These are phyloP conservation scores for Neodiprion lecontei DNA, from an alignment of 1,140 invertebrate genomes.

Conservation along the genomic window DNA sequence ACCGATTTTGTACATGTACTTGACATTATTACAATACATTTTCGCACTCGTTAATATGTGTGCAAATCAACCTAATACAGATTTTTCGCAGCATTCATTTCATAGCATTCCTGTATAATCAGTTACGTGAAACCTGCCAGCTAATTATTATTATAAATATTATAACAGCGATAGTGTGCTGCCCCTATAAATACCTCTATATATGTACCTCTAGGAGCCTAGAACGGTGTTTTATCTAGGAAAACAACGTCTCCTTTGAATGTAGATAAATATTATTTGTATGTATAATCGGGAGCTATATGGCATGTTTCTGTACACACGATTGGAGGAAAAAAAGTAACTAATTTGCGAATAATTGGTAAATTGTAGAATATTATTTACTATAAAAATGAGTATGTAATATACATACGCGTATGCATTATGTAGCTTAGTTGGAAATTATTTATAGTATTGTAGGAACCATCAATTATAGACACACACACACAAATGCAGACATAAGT, in stretches of 20 bases:
- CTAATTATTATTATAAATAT: too few relatives aligned
- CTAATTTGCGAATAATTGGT: background rate
- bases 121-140: too few relatives aligned
- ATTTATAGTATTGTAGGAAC: background rate
- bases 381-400: background rate
- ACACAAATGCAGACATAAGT: too few relatives aligned
- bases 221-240: background rate
- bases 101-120: too few relatives aligned
- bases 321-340: background rate
- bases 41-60: background rate
- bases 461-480: background rate
- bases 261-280: background rate
- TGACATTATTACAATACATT: background rate
- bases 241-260: background rate
- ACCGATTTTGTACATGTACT: too few relatives aligned
- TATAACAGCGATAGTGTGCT: too few relatives aligned
- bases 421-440: too few relatives aligned
- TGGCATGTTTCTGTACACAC: background rate
- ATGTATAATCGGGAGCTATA: background rate
- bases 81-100: too few relatives aligned
- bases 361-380: background rate
- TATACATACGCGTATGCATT: too few relatives aligned
- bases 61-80: background rate
- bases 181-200: too few relatives aligned
- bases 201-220: too few relatives aligned